Conservation (phyloP, 2,113 vertebrate species). For the Mionectes macconnelli region DNA sequence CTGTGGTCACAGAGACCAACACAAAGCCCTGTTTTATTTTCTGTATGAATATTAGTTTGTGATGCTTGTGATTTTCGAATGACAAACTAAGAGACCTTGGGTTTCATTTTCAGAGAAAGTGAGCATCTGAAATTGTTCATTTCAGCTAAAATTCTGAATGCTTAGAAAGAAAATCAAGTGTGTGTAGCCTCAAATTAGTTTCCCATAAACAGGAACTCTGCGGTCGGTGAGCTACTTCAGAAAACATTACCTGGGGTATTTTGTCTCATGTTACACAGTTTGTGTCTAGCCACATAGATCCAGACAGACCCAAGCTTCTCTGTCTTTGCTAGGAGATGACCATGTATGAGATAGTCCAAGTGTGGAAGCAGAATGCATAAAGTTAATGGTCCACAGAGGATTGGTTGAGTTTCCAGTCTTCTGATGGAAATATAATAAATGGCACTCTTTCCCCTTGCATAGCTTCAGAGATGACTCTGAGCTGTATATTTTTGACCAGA, state of each 20-base stretch:
- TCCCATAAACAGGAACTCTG: background rate
- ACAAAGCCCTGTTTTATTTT: slow-evolving; percentile 31
- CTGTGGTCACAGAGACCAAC: background rate
- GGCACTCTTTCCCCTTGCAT: background rate
- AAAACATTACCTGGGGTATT: background rate
- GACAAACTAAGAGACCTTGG: background rate
- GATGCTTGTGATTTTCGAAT: background rate
- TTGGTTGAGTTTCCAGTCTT: background rate
- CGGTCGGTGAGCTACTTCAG: slow-evolving; percentile 31
- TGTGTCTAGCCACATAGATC: background rate
- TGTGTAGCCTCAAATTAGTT: background rate
- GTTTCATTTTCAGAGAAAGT: slow-evolving; percentile 5
- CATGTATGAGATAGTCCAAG: background rate
- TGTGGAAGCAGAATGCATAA: background rate
- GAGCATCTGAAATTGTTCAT: background rate
- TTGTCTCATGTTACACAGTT: background rate
- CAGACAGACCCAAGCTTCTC: background rate
- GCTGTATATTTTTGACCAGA: background rate
- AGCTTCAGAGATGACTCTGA: background rate
- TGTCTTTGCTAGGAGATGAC: background rate
- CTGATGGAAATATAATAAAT: background rate
- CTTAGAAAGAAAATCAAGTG: background rate
- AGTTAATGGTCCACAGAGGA: background rate
- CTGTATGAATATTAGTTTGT: slow-evolving; percentile 38
- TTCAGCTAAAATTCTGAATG: background rate